Evolutionary conservation across 1,140 invertebrate species (phyloP).

Genomic region (Drosophila ironensis): DNA sequence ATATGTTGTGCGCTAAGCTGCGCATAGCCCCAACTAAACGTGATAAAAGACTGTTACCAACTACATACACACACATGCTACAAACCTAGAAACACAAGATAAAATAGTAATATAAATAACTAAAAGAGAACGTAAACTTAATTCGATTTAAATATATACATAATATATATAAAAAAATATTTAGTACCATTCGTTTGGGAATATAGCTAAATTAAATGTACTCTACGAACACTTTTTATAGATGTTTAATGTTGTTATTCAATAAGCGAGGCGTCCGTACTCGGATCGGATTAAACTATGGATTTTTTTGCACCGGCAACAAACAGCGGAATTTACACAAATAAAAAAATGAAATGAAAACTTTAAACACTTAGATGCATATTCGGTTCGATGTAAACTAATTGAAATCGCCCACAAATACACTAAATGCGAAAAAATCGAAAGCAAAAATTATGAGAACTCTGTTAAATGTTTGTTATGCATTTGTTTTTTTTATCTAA

Average conservation of each 20-base stretch:
- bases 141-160: conserved; percentile 26
- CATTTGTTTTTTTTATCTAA: conserved; percentile 69
- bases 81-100: conserved; percentile 27
- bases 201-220: conserved; percentile 38
- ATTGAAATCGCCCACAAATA: conserved; percentile 23
- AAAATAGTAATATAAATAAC: conserved; percentile 21
- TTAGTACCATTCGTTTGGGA: conserved; percentile 10
- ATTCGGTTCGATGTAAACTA: conserved; percentile 30
- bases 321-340: conserved; percentile 70
- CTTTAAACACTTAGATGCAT: conserved; percentile 31
- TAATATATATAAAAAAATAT: conserved; percentile 23
- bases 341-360: conserved; percentile 22
- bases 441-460: conserved; percentile 24
- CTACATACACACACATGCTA: conserved; percentile 47
- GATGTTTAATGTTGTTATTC: conserved; percentile 49
- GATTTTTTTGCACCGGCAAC: conserved; percentile 18
- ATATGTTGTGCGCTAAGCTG: conserved; percentile 41
- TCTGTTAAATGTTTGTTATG: conserved; percentile 77
- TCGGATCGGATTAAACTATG: background rate
- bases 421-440: conserved; percentile 11
- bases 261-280: background rate
- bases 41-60: conserved; percentile 76
- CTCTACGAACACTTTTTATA: conserved; percentile 41
- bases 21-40: conserved; percentile 68
- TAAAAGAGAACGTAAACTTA: conserved; percentile 44